A percentile compares a stretch with the other conserved stretches of the same genome.
Conservation (phyloP, 1,140 invertebrate species). For the Camponotus pennsylvanicus region DNA sequence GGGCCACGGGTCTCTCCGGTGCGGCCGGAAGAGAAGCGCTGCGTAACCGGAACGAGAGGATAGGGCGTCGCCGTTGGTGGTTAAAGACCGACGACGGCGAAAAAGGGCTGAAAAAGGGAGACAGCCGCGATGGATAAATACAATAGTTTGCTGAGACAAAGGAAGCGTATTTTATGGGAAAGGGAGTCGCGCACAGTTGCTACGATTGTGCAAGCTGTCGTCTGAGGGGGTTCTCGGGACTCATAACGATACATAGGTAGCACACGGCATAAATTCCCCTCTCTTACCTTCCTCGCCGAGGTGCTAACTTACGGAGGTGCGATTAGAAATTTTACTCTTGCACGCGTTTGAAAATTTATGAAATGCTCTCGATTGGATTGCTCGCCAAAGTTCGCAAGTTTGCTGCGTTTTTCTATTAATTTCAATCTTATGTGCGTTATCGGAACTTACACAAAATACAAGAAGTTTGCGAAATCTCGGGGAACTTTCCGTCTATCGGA, state of each 20-base stretch:
- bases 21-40: neutral
- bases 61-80: conserved; percentile 26
- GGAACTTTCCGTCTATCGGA: neutral
- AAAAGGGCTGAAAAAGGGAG: conserved; percentile 40
- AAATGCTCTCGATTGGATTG: neutral
- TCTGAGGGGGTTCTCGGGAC: conserved; percentile 1
- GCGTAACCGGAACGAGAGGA: conserved; percentile 33
- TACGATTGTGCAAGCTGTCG: conserved; percentile 24
- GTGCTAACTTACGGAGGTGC: neutral
- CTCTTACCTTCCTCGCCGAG: neutral
- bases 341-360: neutral
- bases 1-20: conserved; percentile 15
- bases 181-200: neutral
- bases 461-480: neutral
- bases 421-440: neutral
- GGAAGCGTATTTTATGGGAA: conserved; percentile 63
- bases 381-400: neutral
- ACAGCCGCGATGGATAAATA: conserved; percentile 68
- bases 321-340: conserved; percentile 16
- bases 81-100: conserved; percentile 29
- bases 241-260: neutral
- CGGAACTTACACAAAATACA: neutral
- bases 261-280: neutral
- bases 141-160: conserved; percentile 71
- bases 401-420: neutral